phyloP scores from a whole-genome alignment of 2,888 invertebrate species.

The Copidosoma aretas region DNA sequence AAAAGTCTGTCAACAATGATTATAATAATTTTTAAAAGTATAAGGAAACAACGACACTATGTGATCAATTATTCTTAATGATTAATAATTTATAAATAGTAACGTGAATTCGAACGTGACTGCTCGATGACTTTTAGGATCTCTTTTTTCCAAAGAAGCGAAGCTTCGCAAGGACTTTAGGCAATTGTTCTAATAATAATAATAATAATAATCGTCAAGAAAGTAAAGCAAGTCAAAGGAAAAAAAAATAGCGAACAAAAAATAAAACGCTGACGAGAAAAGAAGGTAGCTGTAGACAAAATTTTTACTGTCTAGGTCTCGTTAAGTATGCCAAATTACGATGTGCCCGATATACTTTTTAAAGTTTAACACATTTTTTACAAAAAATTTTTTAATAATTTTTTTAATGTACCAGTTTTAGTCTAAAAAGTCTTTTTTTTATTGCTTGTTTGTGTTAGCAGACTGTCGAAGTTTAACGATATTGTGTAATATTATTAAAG shows the following conservation, averaged over 20 bases:
- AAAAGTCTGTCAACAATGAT: conserved; percentile 18
- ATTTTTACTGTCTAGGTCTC: conserved; percentile 31
- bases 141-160: conserved; percentile 42
- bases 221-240: not conserved
- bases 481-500: conserved; percentile 26
- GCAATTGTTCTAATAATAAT: conserved; percentile 38
- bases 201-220: conserved; percentile 31
- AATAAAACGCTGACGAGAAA: conserved; percentile 11
- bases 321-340: conserved; percentile 26
- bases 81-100: conserved; percentile 25
- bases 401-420: conserved; percentile 27
- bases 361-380: conserved; percentile 33
- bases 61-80: conserved; percentile 26
- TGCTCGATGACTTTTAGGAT: conserved; percentile 37
- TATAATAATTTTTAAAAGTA: conserved; percentile 13
- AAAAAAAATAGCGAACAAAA: conserved; percentile 32
- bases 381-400: conserved; percentile 13
- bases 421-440: conserved; percentile 23
- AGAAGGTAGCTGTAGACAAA: conserved; percentile 33
- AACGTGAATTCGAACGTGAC: conserved; percentile 30
- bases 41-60: conserved; percentile 38
- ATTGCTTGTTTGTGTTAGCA: conserved; percentile 37
- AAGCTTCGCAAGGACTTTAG: conserved; percentile 40
- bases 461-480: conserved; percentile 31
- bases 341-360: conserved; percentile 37